Evolutionary conservation across 2,113 vertebrate genomes (phyloP), one percentile per base, ranked within the genome.

Genomic region (Sapayoa aenigma): DNA sequence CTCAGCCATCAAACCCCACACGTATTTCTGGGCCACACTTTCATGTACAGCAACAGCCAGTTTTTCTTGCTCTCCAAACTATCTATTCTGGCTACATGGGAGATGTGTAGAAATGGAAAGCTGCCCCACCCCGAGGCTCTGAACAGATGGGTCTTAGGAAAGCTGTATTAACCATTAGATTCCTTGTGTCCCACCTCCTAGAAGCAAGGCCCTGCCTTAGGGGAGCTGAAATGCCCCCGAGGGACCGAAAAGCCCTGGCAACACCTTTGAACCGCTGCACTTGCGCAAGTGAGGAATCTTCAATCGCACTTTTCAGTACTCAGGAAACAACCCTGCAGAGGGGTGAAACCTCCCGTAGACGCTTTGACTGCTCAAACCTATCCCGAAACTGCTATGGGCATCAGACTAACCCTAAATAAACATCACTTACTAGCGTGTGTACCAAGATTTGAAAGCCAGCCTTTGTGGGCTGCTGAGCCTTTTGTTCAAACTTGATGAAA

Each of bases 231-330:
- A 62, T 1, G 3, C 9, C 71, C 53, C 30, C 0, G 0, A 21
- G 25, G 30, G 24, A 35, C 19, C 20, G 16, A 25, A 0, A 22
- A 69, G n/a, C n/a, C 80, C 68, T 39, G 33, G 50, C 33, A 74
- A 23, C 22, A 53, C 65, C 33, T 50, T 14, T 47, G 65, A 78
- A 78, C 20, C 6, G 27, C 58, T 22, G 12, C 47, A 24, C 18
- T 47, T 59, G 9, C 0, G 39, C 27, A 35, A 0, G 0, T 5
- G 21, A 37, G 44, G 12, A 59, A 21, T 5, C 22, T 13, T n/a
- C 9, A 22, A 49, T 25, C 41, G n/a, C 46, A 28, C 53, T 84
- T 59, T 5, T 4, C 35, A 28, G 33, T 2, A 5, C 25, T 31
- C 58, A 53, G 53, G 63, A 83, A 94, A 65, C 8, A 50, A 24